These are phyloP conservation scores for Melanotaenia maccullochi DNA, from an alignment of 2,797 vertebrate genomes.

Conservation along the genomic window DNA sequence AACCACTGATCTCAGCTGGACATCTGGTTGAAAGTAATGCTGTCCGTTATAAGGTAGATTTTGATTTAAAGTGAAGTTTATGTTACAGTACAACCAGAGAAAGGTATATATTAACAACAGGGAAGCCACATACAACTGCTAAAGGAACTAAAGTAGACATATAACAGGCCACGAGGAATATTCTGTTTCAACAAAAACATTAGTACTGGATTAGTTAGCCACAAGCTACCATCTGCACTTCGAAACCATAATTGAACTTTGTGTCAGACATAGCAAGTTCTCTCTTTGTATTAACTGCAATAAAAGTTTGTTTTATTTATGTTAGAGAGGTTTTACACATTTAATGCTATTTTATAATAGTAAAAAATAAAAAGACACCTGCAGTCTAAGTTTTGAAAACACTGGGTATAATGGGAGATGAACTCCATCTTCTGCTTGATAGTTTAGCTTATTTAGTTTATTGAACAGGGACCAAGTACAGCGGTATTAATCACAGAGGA, in stretches of 20 bases:
- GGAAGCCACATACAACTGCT: slow-evolving; percentile 46
- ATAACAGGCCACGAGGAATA: slow-evolving; percentile 39
- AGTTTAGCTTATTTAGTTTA: too few species aligned
- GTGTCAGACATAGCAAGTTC: background rate
- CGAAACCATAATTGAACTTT: slow-evolving; percentile 12
- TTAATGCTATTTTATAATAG: background rate
- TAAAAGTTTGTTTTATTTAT: background rate
- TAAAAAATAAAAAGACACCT: background rate
- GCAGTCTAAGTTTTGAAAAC: background rate
- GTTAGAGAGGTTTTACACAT: background rate
- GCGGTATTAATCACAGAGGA: too few species aligned
- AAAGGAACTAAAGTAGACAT: slow-evolving; percentile 46
- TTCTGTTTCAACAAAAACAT: slow-evolving; percentile 61
- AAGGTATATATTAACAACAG: slow-evolving; percentile 44
- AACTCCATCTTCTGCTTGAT: too few species aligned
- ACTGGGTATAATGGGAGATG: background rate
- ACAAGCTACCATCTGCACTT: slow-evolving; percentile 40
- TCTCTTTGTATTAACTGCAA: background rate
- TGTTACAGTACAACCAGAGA: slow-evolving; percentile 40
- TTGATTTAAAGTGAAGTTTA: slow-evolving; percentile 59
- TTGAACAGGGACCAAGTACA: too few species aligned
- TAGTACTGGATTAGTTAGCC: slow-evolving; percentile 52
- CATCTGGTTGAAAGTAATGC: slow-evolving; percentile 62
- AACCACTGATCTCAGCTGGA: slow-evolving; percentile 47
- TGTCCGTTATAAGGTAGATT: slow-evolving; percentile 57